Base-by-base conservation (phyloP, 2,113 vertebrate genomes). In the Tragulus kanchil region DNA sequence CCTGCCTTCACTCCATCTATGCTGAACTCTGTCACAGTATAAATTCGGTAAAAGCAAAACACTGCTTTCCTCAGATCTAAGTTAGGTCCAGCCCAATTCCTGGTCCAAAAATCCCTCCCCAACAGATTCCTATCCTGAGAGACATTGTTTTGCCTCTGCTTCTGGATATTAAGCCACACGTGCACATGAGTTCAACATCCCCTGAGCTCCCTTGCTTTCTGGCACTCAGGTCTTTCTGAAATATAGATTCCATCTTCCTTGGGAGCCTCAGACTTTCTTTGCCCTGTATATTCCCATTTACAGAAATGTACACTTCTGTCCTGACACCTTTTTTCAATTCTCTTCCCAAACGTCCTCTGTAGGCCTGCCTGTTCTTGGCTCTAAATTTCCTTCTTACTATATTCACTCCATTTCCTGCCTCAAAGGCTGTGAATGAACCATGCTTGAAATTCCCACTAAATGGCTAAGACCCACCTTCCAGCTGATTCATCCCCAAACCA, bases 211-310 rank as follows among this genome's bases (percentile, higher is more conserved):
- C 42, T 26, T 1, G 17, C 45, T n/a, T 26, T 1, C n/a, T 88
- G 15, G 54, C 58, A 56, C 21, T 65, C n/a, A 84, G 8, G 54
- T 2, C 4, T 21, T 89, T 85, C 42, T 78, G 13, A 36, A 90
- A 85, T 56, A 62, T 4, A 26, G 42, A 52, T 1, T 0, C 3
- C 28, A 50, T 3, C 4, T 48, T 58, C 15, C 93, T n/a, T 28
- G 17, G 1, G 19, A 54, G 5, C 1, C 28, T 77, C 17, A 56
- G 79, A n/a, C 0, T 21, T 21, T 16, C 3, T 58, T 3, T 0
- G 1, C 2, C 5, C 8, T 13, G 0, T n/a, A 8, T 81, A 5
- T 7, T 84, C 19, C n/a, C 36, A 14, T 54, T 92, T 42, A 64
- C 62, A 48, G 8, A 92, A 87, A 48, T 75, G 16, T 36, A 36